A percentile compares a stretch with the other conserved stretches of the same genome.
Conservation (phyloP, 2,797 vertebrate species). For the Sebastes vulpes region DNA sequence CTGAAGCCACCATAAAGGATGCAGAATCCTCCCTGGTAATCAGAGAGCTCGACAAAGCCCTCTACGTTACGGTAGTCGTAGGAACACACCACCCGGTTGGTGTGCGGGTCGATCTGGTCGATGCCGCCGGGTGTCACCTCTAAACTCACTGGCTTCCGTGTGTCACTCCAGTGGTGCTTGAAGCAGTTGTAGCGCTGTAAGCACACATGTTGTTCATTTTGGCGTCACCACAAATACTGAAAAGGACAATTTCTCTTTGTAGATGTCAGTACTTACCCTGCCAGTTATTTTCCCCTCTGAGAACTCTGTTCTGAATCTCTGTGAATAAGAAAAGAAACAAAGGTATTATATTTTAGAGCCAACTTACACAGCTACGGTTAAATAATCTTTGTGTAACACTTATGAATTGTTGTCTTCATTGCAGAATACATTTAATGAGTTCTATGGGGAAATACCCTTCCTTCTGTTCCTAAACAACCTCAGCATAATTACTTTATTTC, state of each 20-base stretch:
- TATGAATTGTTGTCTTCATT: background rate
- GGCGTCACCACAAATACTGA: background rate
- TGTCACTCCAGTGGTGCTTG: slow-evolving; percentile 98
- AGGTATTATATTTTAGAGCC: background rate
- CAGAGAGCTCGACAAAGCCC: slow-evolving; percentile 95
- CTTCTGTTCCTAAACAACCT: background rate
- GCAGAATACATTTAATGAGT: background rate
- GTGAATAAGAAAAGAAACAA: slow-evolving; percentile 45
- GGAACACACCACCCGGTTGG: slow-evolving; percentile 94
- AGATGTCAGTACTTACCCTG: slow-evolving; percentile 88
- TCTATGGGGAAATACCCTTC: background rate
- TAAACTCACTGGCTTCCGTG: slow-evolving; percentile 89
- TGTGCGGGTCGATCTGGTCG: slow-evolving; percentile 95
- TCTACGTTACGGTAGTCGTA: slow-evolving; percentile 98
- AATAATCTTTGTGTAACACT: background rate
- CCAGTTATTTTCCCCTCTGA: slow-evolving; percentile 99
- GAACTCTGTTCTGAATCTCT: slow-evolving; percentile 99
- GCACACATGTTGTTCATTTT: background rate
- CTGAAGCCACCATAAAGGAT: slow-evolving; percentile 97
- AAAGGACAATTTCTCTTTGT: background rate
- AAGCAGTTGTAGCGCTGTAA: slow-evolving; percentile 96
- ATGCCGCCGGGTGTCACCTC: slow-evolving; percentile 98
- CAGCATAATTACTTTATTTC: background rate
- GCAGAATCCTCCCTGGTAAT: slow-evolving; percentile 98
- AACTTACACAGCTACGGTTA: background rate